Evolutionary conservation across 2,888 invertebrate species (phyloP).

Genomic region (Chrysolina americana): DNA sequence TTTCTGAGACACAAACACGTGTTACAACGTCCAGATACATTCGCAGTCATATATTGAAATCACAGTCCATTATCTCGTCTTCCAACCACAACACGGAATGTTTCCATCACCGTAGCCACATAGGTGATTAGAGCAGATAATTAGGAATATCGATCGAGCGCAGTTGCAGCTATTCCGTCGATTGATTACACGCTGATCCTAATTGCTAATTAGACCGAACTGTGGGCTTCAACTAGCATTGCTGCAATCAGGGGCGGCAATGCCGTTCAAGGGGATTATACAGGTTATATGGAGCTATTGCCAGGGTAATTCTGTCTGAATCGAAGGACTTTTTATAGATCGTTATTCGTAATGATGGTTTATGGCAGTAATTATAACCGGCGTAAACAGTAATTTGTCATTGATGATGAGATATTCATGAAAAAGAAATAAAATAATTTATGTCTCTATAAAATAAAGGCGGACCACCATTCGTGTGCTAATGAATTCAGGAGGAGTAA

Average conservation of each 20-base stretch:
- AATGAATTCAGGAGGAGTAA: neutral
- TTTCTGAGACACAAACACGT: neutral
- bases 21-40: neutral
- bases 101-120: constrained; percentile 35
- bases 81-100: constrained; percentile 6
- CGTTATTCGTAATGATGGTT: constrained; percentile 22
- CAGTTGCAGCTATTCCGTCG: constrained; percentile 32
- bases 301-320: constrained; percentile 23
- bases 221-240: constrained; percentile 25
- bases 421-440: neutral
- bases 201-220: constrained; percentile 32
- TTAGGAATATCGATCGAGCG: constrained; percentile 35
- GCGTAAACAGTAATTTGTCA: constrained; percentile 22
- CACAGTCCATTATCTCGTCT: constrained; percentile 11
- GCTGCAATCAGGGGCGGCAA: constrained; percentile 26
- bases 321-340: constrained; percentile 17
- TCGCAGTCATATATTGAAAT: neutral
- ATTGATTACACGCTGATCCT: constrained; percentile 30
- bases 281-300: constrained; percentile 14
- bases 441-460: neutral
- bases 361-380: constrained; percentile 16
- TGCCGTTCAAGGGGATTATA: constrained; percentile 24
- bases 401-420: constrained; percentile 5
- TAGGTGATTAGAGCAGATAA: constrained; percentile 38
- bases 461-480: neutral